These are phyloP conservation scores for Tarsius wallacei DNA, from an alignment of 2,797 vertebrate genomes.

Conservation along the genomic window DNA sequence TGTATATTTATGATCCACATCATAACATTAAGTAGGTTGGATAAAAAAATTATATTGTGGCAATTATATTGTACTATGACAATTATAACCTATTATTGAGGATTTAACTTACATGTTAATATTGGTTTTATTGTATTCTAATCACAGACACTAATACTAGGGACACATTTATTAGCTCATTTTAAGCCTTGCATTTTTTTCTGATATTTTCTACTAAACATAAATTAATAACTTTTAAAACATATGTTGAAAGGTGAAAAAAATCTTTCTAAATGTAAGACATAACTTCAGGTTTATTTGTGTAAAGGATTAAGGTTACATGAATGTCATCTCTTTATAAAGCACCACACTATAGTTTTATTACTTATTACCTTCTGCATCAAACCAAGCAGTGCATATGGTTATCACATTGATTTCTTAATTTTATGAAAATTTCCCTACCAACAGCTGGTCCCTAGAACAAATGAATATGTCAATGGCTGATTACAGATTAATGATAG, in stretches of 20 bases:
- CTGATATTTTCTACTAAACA: slow-evolving; percentile 2
- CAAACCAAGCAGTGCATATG: slow-evolving; percentile 87
- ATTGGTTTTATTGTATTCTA: neutral
- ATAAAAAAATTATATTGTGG: neutral
- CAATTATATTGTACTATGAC: neutral
- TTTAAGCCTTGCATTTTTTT: neutral
- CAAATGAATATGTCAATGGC: slow-evolving; percentile 84
- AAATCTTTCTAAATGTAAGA: slow-evolving; percentile 70
- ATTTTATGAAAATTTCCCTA: slow-evolving; percentile 88
- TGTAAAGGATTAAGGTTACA: slow-evolving; percentile 80
- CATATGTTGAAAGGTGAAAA: neutral
- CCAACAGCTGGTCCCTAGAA: slow-evolving; percentile 87
- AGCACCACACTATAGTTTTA: slow-evolving; percentile 80
- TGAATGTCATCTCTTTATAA: slow-evolving; percentile 86
- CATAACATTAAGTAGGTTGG: neutral
- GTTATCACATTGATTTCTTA: slow-evolving; percentile 88
- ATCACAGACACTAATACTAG: neutral
- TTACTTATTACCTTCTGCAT: slow-evolving; percentile 83
- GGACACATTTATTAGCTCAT: neutral
- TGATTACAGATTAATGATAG: slow-evolving; percentile 85
- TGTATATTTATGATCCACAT: neutral
- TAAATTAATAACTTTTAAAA: slow-evolving; percentile 48
- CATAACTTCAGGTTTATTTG: slow-evolving; percentile 63
- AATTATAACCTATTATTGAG: neutral
- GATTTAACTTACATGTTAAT: slow-evolving; percentile 15